A percentile compares a stretch with the other conserved stretches of the same genome.
phyloP scores from a whole-genome alignment of 2,888 invertebrate genomes.

The Sarcophaga subvicina region DNA sequence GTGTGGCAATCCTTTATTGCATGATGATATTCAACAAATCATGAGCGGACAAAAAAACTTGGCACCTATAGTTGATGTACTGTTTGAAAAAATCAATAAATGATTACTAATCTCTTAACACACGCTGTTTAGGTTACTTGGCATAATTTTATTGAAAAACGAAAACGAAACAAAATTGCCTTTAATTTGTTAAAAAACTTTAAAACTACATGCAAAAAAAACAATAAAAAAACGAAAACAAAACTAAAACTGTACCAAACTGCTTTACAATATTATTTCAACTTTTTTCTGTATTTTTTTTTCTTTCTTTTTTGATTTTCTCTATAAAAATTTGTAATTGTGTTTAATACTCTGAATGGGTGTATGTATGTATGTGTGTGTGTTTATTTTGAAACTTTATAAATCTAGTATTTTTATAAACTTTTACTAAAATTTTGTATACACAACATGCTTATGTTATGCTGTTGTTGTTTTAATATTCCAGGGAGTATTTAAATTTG shows the following conservation, averaged over 20 bases:
- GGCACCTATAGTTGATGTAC: too few relatives aligned
- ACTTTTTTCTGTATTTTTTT: background rate
- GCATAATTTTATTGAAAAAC: background rate
- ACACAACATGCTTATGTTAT: background rate
- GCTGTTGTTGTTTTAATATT: constrained; percentile 1
- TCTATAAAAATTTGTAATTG: constrained; percentile 20
- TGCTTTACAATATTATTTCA: background rate
- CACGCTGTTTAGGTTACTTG: background rate
- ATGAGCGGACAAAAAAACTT: too few relatives aligned
- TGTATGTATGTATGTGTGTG: too few relatives aligned
- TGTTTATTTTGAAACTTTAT: background rate
- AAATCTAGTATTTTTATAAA: constrained; percentile 20
- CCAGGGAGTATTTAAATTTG: constrained; percentile 26
- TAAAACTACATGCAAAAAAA: constrained; percentile 2
- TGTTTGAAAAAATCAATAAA: too few relatives aligned
- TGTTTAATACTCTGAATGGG: background rate
- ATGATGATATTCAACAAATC: too few relatives aligned
- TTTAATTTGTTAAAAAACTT: constrained; percentile 55
- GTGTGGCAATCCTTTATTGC: too few relatives aligned
- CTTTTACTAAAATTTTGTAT: background rate
- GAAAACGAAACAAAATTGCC: constrained; percentile 8
- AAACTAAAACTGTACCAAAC: background rate
- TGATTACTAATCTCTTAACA: background rate
- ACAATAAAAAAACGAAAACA: too few relatives aligned
- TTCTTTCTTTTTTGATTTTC: background rate